Evolutionary conservation across 2,888 invertebrate species (phyloP).

Genomic region (Deroplatys truncata): DNA sequence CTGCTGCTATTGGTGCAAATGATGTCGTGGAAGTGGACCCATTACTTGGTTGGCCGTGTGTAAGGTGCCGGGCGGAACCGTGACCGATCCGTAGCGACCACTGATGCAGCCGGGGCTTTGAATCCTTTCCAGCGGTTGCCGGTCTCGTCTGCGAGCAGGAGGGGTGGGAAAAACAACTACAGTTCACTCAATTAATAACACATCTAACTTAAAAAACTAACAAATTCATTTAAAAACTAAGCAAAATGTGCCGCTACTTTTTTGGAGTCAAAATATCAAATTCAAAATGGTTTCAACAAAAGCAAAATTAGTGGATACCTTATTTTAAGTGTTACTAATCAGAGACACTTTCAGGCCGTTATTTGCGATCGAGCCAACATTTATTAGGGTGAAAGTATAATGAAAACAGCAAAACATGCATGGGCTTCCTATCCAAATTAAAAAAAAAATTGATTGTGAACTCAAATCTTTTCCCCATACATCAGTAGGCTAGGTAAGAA

Average conservation of each 20-base stretch:
- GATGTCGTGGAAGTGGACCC: slow-evolving; percentile 38
- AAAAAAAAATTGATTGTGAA: too few species aligned
- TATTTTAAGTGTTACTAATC: too few species aligned
- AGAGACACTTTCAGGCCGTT: too few species aligned
- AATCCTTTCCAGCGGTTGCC: slow-evolving; percentile 56
- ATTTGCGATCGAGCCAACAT: too few species aligned
- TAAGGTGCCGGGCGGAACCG: slow-evolving; percentile 58
- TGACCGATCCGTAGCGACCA: slow-evolving; percentile 44
- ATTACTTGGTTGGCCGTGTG: slow-evolving; percentile 54
- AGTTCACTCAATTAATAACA: background rate
- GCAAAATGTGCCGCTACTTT: background rate
- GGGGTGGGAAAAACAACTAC: slow-evolving; percentile 20
- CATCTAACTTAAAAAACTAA: background rate
- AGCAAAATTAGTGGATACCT: too few species aligned
- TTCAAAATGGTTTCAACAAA: background rate
- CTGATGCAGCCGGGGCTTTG: slow-evolving; percentile 51
- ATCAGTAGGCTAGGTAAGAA: too few species aligned
- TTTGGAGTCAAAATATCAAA: background rate
- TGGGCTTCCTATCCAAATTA: too few species aligned
- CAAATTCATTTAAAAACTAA: background rate
- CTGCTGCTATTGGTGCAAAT: slow-evolving; percentile 33
- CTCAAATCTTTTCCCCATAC: too few species aligned
- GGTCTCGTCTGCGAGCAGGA: slow-evolving; percentile 50
- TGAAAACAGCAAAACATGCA: too few species aligned
- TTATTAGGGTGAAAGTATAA: too few species aligned